Evolutionary conservation across 2,888 invertebrate genomes (phyloP), one percentile per base, ranked within the genome.

Genomic region (Meliscaeva auricollis): DNA sequence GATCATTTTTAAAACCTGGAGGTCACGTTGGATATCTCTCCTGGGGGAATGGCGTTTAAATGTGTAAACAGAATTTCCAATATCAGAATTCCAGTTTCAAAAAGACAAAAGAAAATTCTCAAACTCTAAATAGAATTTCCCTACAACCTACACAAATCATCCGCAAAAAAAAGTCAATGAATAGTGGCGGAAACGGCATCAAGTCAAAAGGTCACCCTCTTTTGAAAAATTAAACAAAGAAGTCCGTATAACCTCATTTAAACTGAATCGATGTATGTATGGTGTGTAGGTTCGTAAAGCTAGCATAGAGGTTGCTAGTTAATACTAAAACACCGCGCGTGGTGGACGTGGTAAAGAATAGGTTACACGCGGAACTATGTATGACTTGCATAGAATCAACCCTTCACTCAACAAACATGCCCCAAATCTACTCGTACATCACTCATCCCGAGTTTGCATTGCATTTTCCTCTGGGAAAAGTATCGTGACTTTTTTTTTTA

Each of bases 181-280:
- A 38, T 22, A 8, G 17, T 22, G 17, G 58, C 35, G 9, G 58
- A 35, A 32, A 20, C 20, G 58, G 11, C 62, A 46, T 64, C 30
- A 64, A 30, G 66, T 26, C 73, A 69, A 80, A 75, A 80, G 80
- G 74, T 80, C 75, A 74, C 74, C 62, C 62, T 68, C 44, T 69
- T 32, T 76, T 20, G 35, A 38, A 20, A 20, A 48, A 52, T 64
- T 66, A 66, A 50, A 50, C 66, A 58, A 22, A 66, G 41, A 66
- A 26, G 15, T 46, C 44, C 32, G 4, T 26, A 20, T 35, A 17
- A 41, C 44, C 50, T 38, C 46, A 54, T 58, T 58, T 20, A 35
- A 58, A 38, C 1, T 11, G 35, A 58, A 32, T 26, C 3, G 8
- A 1, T 7, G 9, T n/a, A 11, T 52, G 15, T 15, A n/a, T n/a